Conservation (phyloP, 2,888 invertebrate genomes). For the Clusia tigrina region DNA sequence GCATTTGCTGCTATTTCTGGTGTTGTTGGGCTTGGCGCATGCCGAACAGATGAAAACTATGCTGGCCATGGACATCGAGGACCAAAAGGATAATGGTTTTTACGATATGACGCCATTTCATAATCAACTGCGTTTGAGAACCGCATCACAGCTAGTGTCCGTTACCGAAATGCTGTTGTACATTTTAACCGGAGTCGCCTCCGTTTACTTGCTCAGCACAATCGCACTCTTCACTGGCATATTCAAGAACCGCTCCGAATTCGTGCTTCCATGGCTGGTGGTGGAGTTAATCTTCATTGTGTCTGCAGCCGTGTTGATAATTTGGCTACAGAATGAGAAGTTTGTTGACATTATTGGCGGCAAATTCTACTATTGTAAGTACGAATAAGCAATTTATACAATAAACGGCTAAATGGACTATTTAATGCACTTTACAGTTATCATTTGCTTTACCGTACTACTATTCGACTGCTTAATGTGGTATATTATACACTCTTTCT, state of each 20-base stretch:
- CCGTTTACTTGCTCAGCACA: slow-evolving; percentile 57
- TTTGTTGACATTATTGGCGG: slow-evolving; percentile 56
- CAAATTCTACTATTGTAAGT: slow-evolving; percentile 58
- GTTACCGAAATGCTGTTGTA: slow-evolving; percentile 57
- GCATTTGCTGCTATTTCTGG: slow-evolving; percentile 59
- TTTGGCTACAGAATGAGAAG: slow-evolving; percentile 54
- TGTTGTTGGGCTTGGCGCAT: slow-evolving; percentile 60
- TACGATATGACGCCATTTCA: slow-evolving; percentile 59
- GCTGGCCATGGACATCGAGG: slow-evolving; percentile 60
- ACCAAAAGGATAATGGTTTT: slow-evolving; percentile 62
- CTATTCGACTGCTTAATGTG: slow-evolving; percentile 53
- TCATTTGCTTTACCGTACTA: slow-evolving; percentile 51
- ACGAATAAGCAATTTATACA: no score
- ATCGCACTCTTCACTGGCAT: slow-evolving; percentile 60
- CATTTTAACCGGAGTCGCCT: slow-evolving; percentile 48
- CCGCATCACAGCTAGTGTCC: slow-evolving; percentile 57
- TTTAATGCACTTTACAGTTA: slow-evolving; percentile 40
- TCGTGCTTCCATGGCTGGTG: slow-evolving; percentile 62
- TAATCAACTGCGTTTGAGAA: slow-evolving; percentile 57
- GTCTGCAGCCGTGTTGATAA: slow-evolving; percentile 45
- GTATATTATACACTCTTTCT: slow-evolving; percentile 61
- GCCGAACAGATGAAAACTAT: slow-evolving; percentile 63
- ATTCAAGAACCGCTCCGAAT: slow-evolving; percentile 57
- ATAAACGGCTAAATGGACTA: no score
- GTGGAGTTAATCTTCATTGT: slow-evolving; percentile 57